Base-by-base conservation (phyloP, 2,888 invertebrate genomes). In the Diachrysia chrysitis region DNA sequence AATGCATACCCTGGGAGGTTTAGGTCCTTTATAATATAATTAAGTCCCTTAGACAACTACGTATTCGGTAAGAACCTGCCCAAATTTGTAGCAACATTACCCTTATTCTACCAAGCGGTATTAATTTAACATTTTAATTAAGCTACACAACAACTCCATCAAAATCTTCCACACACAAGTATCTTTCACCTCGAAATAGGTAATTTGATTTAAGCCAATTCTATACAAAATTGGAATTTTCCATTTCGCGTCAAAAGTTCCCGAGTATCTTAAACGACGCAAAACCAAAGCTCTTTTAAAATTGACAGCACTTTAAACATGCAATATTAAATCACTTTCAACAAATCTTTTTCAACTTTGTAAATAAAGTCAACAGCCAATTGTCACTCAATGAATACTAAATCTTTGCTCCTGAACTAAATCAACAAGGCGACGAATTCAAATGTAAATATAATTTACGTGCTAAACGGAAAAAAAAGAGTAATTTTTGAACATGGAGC, bases 401-500 rank as follows among this genome's bases (percentile, higher is more conserved):
- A 51, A 51, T 21, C 48, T 19, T 51, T 10, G 3, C 21, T 51
- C 48, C 19, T 19, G 17, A 19, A 21, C 35, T 69, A 55, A 54
- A 62, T 62, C 62, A 62, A 65, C 58, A 55, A 25, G 29, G n/a
- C 16, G 32, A 63, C 16, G 25, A 25, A 37, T 46, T 21, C 35
- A 14, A 37, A 48, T 48, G 21, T 16, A 73, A 69, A 71, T 53
- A 64, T 46, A 65, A 75, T 62, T 60, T 71, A 64, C 66, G 46
- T 60, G 64, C 46, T 58, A 61, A 55, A 57, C 53, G 56, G n/a
- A n/a, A 69, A 68, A 71, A 73, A 79, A 72, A 73, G 66, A 66
- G 64, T 82, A 81, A 79, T 79, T 78, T 81, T 81, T 69, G 73
- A 72, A 67, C 73, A 76, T 70, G 72, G 65, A 83, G 83, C 79